Evolutionary conservation across 2,113 vertebrate genomes (phyloP).

Genomic region (Brachyhypopomus occidentalis): DNA sequence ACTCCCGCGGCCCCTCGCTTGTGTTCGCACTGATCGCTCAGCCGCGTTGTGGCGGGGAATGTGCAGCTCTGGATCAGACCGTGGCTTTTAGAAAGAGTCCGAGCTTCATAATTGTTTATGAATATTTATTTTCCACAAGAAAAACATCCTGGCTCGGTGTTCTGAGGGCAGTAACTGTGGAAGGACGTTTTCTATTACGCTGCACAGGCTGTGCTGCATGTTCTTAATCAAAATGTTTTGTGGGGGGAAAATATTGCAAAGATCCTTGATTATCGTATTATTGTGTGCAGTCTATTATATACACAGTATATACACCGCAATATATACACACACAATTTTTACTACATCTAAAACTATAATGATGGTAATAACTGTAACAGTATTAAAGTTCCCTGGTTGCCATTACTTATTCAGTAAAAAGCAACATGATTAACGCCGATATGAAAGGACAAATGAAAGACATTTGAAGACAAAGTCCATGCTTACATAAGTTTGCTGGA

Average conservation of each 20-base stretch:
- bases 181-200: slow-evolving; percentile 26
- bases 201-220: neutral
- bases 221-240: slow-evolving; percentile 7
- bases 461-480: neutral
- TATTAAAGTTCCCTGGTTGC: neutral
- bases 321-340: neutral
- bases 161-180: slow-evolving; percentile 3
- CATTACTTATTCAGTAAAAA: neutral
- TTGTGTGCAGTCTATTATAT: neutral
- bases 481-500: neutral
- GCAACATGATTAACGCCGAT: too few relatives aligned
- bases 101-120: neutral
- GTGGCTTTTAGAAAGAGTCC: slow-evolving; percentile 16
- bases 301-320: neutral
- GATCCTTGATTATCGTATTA: neutral
- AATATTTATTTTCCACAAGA: slow-evolving; percentile 35
- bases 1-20: slow-evolving; percentile 51
- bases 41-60: slow-evolving; percentile 52
- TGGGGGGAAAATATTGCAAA: neutral
- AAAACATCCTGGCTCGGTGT: neutral
- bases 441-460: too few relatives aligned
- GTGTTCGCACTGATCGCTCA: slow-evolving; percentile 65
- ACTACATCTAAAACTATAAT: neutral
- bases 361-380: neutral
- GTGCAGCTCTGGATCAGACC: neutral